Evolutionary conservation across 2,888 invertebrate genomes (phyloP), one percentile per base, ranked within the genome.

Genomic region (Heliconius charithonia): DNA sequence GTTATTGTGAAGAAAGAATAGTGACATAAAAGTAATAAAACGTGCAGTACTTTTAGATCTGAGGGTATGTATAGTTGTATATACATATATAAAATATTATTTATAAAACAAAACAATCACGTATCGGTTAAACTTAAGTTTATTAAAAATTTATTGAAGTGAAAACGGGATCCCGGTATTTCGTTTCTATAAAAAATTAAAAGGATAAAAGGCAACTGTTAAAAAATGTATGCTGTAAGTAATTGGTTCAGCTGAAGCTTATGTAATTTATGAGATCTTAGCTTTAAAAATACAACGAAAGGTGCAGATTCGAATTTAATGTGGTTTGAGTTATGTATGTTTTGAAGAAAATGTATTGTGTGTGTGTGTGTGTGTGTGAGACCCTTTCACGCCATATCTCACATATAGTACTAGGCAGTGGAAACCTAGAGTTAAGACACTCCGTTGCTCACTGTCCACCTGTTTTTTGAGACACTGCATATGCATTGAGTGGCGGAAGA

Each of bases 181-280:
- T 32, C 13, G 37, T n/a, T 41, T 51, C 27, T 25, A 19, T 59
- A 56, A 72, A 71, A 72, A 59, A 59, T 72, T 72, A 51, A 72
- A 59, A 72, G 32, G 51, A 7, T 72, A 72, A 72, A 72, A 72
- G 56, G 32, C n/a, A 72, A n/a, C 72, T 56, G 56, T 25, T 72
- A 19, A 59, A 59, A 56, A 59, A n/a, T 59, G 59, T n/a, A 59
- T 16, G 59, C 7, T 19, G 12, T 70, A 45, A 70, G 70, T 70
- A 22, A 70, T 70, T 27, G 41, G 63, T 56, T 56, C 56, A 65
- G 19, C 19, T 29, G 66, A 22, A 32, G 66, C 22, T 32, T 10
- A 32, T 32, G 66, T 29, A 66, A 29, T 51, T 22, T 22, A 51
- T 51, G 7, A 19, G 22, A 7, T 51, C 2, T 12, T 65, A 29